Conservation (phyloP, 2,113 vertebrate genomes). For the Gadus chalcogrammus region DNA sequence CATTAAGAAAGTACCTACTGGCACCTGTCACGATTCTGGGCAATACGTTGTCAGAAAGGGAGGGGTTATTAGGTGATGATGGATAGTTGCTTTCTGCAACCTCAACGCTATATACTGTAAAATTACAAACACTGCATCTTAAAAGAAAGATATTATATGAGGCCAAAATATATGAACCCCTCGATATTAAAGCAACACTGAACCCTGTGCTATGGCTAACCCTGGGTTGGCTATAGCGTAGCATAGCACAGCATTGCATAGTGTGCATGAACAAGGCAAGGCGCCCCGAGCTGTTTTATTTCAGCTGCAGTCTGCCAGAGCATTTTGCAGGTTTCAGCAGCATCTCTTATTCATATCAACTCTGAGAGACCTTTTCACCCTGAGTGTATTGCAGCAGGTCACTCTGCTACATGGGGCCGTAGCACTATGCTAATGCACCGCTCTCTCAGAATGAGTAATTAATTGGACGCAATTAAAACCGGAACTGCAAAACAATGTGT, state of each 20-base stretch:
- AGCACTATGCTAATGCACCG: constrained; percentile 53
- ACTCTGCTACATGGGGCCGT: constrained; percentile 46
- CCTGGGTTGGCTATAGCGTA: neutral
- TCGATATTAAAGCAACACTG: neutral
- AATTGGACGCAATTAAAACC: constrained; percentile 61
- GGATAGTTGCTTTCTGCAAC: too few relatives aligned
- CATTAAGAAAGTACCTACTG: too few relatives aligned
- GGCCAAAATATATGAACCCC: neutral
- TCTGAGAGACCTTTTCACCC: constrained; percentile 52
- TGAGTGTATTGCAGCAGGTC: constrained; percentile 45
- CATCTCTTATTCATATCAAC: constrained; percentile 48
- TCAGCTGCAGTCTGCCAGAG: neutral
- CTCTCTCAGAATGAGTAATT: constrained; percentile 59
- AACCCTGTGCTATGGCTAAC: constrained; percentile 1
- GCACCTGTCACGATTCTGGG: too few relatives aligned
- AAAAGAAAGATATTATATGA: too few relatives aligned
- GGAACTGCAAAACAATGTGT: constrained; percentile 40
- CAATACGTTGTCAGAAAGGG: too few relatives aligned
- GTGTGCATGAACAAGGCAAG: neutral
- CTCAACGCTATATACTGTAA: too few relatives aligned
- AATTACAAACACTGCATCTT: too few relatives aligned
- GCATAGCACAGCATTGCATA: neutral
- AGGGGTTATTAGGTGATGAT: too few relatives aligned
- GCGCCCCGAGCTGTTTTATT: constrained; percentile 4
- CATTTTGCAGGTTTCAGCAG: constrained; percentile 10